These are phyloP conservation scores for Engystomops pustulosus DNA, from an alignment of 2,113 vertebrate genomes.

Conservation along the genomic window DNA sequence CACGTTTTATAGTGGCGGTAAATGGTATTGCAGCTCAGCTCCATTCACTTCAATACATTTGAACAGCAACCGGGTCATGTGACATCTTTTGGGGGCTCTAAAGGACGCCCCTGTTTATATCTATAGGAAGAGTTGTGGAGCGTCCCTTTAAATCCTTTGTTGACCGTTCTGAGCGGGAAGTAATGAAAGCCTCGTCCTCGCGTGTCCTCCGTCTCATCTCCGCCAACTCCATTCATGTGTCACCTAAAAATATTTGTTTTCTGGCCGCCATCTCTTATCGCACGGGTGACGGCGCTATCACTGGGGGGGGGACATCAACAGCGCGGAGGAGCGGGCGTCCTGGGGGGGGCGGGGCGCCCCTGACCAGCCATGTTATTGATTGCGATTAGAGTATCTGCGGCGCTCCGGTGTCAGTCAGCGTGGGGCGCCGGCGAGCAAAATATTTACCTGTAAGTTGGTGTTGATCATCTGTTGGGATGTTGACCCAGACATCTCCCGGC, in stretches of 20 bases:
- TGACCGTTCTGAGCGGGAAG: too few species aligned
- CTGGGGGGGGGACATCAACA: constrained; percentile 66
- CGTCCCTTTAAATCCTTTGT: too few species aligned
- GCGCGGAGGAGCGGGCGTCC: neutral
- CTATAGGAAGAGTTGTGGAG: too few species aligned
- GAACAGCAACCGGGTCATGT: too few species aligned
- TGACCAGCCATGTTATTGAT: constrained; percentile 70
- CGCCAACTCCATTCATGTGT: constrained; percentile 64
- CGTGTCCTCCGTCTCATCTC: constrained; percentile 54
- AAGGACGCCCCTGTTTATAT: too few species aligned
- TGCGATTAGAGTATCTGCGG: constrained; percentile 73
- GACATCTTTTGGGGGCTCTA: too few species aligned
- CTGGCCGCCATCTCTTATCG: constrained; percentile 69
- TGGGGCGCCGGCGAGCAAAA: constrained; percentile 75
- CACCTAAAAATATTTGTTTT: constrained; percentile 73
- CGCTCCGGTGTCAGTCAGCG: constrained; percentile 67
- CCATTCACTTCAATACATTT: too few species aligned
- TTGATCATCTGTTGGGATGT: constrained; percentile 73
- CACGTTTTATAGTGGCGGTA: too few species aligned
- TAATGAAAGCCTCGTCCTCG: neutral
- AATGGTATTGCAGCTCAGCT: too few species aligned
- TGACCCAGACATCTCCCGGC: constrained; percentile 33
- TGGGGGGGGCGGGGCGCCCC: neutral
- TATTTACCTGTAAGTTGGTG: constrained; percentile 81
- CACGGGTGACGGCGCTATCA: constrained; percentile 67